These are phyloP conservation scores for Protomyctophum bolini DNA, from an alignment of 2,113 vertebrate species.

Conservation along the genomic window DNA sequence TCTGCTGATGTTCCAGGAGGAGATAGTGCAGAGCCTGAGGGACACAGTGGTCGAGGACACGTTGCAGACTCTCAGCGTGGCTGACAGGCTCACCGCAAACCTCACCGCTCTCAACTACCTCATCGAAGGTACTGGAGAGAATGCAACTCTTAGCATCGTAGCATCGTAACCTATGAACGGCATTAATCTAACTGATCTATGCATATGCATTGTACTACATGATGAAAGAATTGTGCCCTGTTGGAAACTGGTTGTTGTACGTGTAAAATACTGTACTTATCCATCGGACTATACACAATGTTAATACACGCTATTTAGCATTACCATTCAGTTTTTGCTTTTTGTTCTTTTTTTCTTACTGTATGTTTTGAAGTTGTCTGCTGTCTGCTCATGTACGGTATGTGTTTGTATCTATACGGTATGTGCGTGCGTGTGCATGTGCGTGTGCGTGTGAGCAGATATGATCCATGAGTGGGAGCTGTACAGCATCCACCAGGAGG, in stretches of 20 bases:
- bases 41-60: slow-evolving; percentile 80
- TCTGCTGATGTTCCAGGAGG: slow-evolving; percentile 81
- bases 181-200: too few species aligned
- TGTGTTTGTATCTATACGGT: background rate
- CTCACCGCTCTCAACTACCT: slow-evolving; percentile 80
- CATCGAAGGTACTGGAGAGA: slow-evolving; percentile 83
- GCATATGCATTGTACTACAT: too few species aligned
- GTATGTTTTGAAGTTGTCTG: too few species aligned
- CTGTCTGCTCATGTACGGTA: slow-evolving; percentile 15
- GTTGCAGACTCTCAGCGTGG: slow-evolving; percentile 73
- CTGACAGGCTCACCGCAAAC: slow-evolving; percentile 81
- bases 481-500: slow-evolving; percentile 85
- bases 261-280: too few species aligned
- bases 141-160: too few species aligned
- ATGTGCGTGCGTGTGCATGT: slow-evolving; percentile 18
- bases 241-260: too few species aligned
- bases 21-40: slow-evolving; percentile 72
- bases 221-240: too few species aligned
- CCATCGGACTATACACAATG: too few species aligned
- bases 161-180: too few species aligned
- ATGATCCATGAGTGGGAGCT: slow-evolving; percentile 88
- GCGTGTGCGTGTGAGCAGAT: slow-evolving; percentile 72
- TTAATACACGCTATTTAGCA: too few species aligned
- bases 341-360: too few species aligned
- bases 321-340: too few species aligned